phyloP scores from a whole-genome alignment of 2,113 vertebrate genomes.

The Ardeotis arabs region DNA sequence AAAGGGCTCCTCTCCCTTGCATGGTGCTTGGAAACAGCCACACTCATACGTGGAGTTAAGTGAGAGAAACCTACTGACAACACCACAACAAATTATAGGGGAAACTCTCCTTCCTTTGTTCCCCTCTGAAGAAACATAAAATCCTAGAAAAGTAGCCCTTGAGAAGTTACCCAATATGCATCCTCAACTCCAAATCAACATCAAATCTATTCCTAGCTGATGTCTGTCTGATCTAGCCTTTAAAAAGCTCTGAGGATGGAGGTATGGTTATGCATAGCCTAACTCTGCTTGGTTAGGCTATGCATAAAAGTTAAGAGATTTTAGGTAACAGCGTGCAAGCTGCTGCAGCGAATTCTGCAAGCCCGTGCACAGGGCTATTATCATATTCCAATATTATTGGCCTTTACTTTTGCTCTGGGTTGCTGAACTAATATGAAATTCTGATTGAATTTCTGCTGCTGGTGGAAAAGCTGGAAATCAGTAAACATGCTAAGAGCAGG shows the following conservation, averaged over 20 bases:
- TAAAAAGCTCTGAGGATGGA: background rate
- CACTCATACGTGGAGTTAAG: background rate
- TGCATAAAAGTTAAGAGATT: background rate
- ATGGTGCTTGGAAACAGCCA: background rate
- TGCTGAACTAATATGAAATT: conserved; percentile 40
- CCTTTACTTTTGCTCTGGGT: background rate
- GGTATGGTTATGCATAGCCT: background rate
- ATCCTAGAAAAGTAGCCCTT: background rate
- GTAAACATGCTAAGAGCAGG: background rate
- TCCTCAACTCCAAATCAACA: background rate
- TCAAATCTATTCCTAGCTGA: background rate
- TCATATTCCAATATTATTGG: background rate
- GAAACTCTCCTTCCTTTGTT: background rate
- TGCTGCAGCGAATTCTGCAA: background rate
- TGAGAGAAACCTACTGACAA: background rate
- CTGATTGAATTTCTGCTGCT: conserved; percentile 25
- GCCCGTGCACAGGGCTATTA: background rate
- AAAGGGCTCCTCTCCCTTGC: background rate
- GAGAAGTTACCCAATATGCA: accelerated
- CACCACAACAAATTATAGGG: background rate
- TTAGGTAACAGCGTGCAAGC: background rate
- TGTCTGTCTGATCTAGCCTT: background rate
- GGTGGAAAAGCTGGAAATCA: conserved; percentile 26
- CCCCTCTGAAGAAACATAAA: background rate
- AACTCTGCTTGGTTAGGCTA: background rate